phyloP scores from a whole-genome alignment of 1,140 invertebrate species.

The Homarus americanus region DNA sequence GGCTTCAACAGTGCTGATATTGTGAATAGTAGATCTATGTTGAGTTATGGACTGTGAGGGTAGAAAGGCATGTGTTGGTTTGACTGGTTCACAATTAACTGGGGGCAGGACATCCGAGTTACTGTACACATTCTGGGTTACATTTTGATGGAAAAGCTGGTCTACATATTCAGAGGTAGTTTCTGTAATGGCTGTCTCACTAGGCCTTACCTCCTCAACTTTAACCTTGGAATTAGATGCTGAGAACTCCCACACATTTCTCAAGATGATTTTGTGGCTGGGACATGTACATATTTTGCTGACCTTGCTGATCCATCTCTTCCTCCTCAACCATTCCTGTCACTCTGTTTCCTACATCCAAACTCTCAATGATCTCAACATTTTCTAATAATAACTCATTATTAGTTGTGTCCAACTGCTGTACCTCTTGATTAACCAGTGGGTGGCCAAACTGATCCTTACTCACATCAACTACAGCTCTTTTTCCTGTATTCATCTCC shows the following conservation, averaged over 20 bases:
- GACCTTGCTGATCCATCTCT: not conserved
- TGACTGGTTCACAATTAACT: not conserved
- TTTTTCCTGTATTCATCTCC: not conserved
- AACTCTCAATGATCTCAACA: constrained; percentile 53
- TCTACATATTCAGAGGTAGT: constrained; percentile 6
- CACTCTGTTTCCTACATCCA: constrained; percentile 24
- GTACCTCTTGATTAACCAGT: constrained; percentile 8
- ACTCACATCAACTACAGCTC: not conserved
- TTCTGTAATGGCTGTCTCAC: not conserved
- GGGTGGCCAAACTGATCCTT: constrained; percentile 19
- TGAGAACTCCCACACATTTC: not conserved
- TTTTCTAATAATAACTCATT: constrained; percentile 38
- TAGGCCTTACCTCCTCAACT: constrained; percentile 26
- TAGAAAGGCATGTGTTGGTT: not conserved
- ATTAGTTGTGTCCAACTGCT: constrained; percentile 23
- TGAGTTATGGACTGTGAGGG: not conserved
- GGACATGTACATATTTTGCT: not conserved
- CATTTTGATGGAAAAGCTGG: not conserved
- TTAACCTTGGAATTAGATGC: constrained; percentile 20
- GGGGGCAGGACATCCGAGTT: not conserved
- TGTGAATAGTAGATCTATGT: not conserved
- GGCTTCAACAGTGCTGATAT: not conserved
- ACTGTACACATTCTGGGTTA: not conserved
- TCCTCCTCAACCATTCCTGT: not conserved
- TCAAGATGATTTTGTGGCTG: not conserved